Percentiles rank a stretch among this genome's conserved stretches.
These are phyloP conservation scores for Sinotaia quadrata DNA, from an alignment of 2,888 invertebrate genomes.

Conservation along the genomic window DNA sequence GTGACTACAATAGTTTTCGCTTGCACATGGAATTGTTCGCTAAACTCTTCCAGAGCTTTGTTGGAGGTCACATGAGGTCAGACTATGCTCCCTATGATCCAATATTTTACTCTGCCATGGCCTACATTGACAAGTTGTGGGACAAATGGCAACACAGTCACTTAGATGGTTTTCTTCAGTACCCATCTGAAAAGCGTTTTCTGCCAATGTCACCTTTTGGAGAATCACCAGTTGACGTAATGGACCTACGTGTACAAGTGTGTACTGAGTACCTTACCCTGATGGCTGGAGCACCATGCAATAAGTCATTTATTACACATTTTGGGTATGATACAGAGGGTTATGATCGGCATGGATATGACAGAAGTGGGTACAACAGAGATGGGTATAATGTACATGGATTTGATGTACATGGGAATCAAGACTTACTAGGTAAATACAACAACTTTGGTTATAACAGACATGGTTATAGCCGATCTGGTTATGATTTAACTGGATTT, in stretches of 20 bases:
- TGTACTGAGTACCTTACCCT: slow-evolving; percentile 65
- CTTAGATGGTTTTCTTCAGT: slow-evolving; percentile 52
- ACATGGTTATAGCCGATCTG: slow-evolving; percentile 59
- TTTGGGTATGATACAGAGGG: slow-evolving; percentile 52
- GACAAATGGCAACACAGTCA: slow-evolving; percentile 63
- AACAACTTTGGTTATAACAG: slow-evolving; percentile 59
- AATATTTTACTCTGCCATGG: slow-evolving; percentile 62
- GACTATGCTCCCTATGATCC: slow-evolving; percentile 67
- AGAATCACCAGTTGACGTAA: slow-evolving; percentile 64
- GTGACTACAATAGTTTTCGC: slow-evolving; percentile 58
- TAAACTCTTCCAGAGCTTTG: slow-evolving; percentile 60
- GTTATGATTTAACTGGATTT: slow-evolving; percentile 63
- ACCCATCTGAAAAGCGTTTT: slow-evolving; percentile 56
- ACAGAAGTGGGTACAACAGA: slow-evolving; percentile 55
- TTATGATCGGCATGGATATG: slow-evolving; percentile 59
- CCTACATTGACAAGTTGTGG: slow-evolving; percentile 70
- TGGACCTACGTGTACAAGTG: slow-evolving; percentile 60
- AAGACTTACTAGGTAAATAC: slow-evolving; percentile 52
- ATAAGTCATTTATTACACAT: slow-evolving; percentile 48
- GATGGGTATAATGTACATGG: slow-evolving; percentile 62
- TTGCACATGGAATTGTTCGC: slow-evolving; percentile 56
- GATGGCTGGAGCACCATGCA: slow-evolving; percentile 55
- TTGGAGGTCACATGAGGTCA: slow-evolving; percentile 68
- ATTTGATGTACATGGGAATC: slow-evolving; percentile 52
- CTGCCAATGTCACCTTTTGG: slow-evolving; percentile 65